phyloP scores from a whole-genome alignment of 2,797 vertebrate genomes.

The Cirrhinus mrigala region DNA sequence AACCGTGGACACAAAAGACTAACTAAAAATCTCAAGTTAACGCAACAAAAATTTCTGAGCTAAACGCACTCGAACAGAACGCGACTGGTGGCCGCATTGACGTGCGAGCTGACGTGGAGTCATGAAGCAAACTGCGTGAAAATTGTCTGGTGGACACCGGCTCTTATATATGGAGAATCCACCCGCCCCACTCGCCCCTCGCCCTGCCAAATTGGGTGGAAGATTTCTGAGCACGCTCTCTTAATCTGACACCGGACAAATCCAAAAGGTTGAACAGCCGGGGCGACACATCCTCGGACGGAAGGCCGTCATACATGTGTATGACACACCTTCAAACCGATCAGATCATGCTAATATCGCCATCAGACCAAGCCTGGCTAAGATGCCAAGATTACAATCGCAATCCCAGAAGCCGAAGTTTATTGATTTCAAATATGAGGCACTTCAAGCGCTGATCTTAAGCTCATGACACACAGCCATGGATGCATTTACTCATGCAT shows the following conservation, averaged over 20 bases:
- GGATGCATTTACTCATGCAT: neutral
- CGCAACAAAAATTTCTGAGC: neutral
- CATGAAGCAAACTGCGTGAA: slow-evolving; percentile 36
- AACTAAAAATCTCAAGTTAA: neutral
- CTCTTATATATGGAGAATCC: slow-evolving; percentile 76
- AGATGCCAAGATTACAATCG: slow-evolving; percentile 43
- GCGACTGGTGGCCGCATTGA: neutral
- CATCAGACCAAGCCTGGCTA: slow-evolving; percentile 19
- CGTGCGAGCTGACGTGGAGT: neutral
- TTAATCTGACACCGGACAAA: slow-evolving; percentile 91
- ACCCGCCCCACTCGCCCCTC: slow-evolving; percentile 72
- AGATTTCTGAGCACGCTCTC: slow-evolving; percentile 89
- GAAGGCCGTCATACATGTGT: slow-evolving; percentile 49
- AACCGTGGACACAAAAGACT: neutral
- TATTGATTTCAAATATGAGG: slow-evolving; percentile 62
- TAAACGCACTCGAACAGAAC: slow-evolving; percentile 31
- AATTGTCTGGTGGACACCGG: slow-evolving; percentile 71
- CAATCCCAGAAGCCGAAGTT: slow-evolving; percentile 50
- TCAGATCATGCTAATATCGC: slow-evolving; percentile 20
- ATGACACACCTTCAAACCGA: slow-evolving; percentile 29
- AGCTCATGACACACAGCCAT: slow-evolving; percentile 56
- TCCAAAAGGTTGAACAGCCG: slow-evolving; percentile 82
- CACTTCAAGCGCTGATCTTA: slow-evolving; percentile 69
- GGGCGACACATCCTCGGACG: slow-evolving; percentile 50
- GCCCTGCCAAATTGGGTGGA: slow-evolving; percentile 83